These are phyloP conservation scores for Neogobius melanostomus DNA, from an alignment of 2,113 vertebrate genomes.

Conservation along the genomic window DNA sequence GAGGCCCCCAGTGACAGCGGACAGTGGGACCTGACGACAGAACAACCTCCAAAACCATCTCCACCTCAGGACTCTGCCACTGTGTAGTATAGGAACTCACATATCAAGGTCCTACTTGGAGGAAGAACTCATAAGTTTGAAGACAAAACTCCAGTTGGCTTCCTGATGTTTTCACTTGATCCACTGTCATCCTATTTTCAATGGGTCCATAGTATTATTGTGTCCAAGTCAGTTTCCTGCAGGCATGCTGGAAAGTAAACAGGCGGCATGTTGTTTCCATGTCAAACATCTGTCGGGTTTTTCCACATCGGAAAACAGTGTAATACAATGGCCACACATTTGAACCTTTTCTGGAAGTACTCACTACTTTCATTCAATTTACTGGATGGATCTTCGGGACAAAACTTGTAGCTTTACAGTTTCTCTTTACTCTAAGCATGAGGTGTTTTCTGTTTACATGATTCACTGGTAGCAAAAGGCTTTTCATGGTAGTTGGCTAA, in stretches of 20 bases:
- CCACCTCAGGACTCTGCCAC: background rate
- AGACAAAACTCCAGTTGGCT: slow-evolving; percentile 30
- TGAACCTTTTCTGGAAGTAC: background rate
- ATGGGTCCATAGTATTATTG: slow-evolving; percentile 27
- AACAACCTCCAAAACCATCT: background rate
- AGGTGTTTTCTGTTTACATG: too few species aligned
- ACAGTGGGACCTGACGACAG: slow-evolving; percentile 54
- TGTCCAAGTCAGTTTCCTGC: slow-evolving; percentile 46
- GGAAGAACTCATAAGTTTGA: slow-evolving; percentile 9
- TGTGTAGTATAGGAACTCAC: slow-evolving; percentile 35
- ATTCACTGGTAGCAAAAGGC: too few species aligned
- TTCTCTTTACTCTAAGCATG: too few species aligned
- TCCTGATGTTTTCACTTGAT: slow-evolving; percentile 23
- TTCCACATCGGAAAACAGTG: background rate
- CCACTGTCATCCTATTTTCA: slow-evolving; percentile 36
- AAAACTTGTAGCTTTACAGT: background rate
- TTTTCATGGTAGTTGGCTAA: too few species aligned
- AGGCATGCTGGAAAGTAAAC: slow-evolving; percentile 36
- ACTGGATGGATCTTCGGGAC: background rate
- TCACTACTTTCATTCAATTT: background rate
- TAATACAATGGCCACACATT: slow-evolving; percentile 9
- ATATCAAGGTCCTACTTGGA: slow-evolving; percentile 15
- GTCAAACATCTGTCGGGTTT: slow-evolving; percentile 16
- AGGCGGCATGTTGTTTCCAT: slow-evolving; percentile 16
- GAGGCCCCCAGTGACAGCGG: slow-evolving; percentile 46